Conservation (phyloP, 1,140 invertebrate species). For the Pteromalus puparum region DNA sequence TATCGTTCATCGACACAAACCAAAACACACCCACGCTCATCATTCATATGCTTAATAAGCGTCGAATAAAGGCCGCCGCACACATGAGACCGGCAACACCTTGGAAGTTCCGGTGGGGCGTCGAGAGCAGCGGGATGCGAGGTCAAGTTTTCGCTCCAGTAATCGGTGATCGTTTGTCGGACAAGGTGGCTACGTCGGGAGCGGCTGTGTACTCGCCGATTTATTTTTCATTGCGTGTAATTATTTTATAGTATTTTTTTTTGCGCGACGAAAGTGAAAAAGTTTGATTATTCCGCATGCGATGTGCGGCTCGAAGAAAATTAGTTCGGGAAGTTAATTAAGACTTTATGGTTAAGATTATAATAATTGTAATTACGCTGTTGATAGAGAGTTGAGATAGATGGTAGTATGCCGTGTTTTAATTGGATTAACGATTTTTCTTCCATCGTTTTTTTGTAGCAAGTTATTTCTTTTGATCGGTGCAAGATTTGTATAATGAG, state of each 20-base stretch:
- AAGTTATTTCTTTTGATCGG: too few relatives aligned
- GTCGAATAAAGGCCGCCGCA: background rate
- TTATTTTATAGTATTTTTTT: background rate
- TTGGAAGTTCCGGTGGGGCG: slow-evolving; percentile 18
- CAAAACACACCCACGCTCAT: background rate
- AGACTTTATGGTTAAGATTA: too few relatives aligned
- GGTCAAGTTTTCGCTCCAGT: slow-evolving; percentile 68
- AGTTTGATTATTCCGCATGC: background rate
- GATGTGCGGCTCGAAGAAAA: background rate
- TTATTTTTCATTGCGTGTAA: background rate
- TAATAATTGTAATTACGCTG: too few relatives aligned
- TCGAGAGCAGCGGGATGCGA: slow-evolving; percentile 51
- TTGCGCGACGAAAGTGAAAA: background rate
- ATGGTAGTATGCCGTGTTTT: too few relatives aligned
- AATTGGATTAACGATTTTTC: too few relatives aligned
- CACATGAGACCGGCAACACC: background rate
- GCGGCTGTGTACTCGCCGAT: background rate
- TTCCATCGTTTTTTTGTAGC: too few relatives aligned
- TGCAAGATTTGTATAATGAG: too few relatives aligned
- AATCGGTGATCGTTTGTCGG: slow-evolving; percentile 66
- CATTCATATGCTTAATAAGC: background rate
- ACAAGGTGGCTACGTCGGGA: slow-evolving; percentile 53
- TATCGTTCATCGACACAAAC: too few relatives aligned
- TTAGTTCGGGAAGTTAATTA: background rate
- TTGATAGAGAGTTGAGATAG: too few relatives aligned